These are phyloP conservation scores for Holocentrus rufus DNA, from an alignment of 2,797 vertebrate species.

Conservation along the genomic window DNA sequence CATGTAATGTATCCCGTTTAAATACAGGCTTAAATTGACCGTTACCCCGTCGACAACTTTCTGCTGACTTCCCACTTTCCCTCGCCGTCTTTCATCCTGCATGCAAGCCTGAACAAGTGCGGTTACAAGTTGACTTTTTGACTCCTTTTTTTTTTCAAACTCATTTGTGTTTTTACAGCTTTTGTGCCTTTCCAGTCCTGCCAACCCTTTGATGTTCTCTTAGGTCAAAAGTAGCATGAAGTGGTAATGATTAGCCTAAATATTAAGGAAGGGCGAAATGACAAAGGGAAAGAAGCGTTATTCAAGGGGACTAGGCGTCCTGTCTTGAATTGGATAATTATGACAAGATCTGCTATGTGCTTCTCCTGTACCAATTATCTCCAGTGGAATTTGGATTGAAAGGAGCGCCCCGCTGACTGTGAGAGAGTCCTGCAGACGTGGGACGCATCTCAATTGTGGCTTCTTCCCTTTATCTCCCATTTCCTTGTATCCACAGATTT, in stretches of 20 bases:
- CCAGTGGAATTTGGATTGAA: conserved; percentile 23
- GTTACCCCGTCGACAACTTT: conserved; percentile 19
- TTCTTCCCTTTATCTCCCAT: conserved; percentile 19
- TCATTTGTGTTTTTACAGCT: conserved; percentile 9
- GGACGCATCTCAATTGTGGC: conserved; percentile 11
- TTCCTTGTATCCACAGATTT: conserved; percentile 32
- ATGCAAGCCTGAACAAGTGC: conserved; percentile 41
- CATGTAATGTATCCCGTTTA: conserved; percentile 36
- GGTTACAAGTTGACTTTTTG: conserved; percentile 29
- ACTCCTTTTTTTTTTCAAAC: conserved; percentile 11
- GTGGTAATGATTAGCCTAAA: neutral
- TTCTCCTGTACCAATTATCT: conserved; percentile 50
- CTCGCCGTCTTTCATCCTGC: conserved; percentile 21
- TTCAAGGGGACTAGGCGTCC: conserved; percentile 5
- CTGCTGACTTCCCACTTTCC: conserved; percentile 58
- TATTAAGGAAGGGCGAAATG: neutral
- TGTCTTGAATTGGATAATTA: neutral
- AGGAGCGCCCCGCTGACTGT: conserved; percentile 18
- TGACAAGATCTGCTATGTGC: neutral
- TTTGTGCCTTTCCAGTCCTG: neutral
- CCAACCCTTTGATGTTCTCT: conserved; percentile 29
- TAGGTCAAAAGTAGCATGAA: conserved; percentile 25
- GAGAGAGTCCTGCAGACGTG: conserved; percentile 30
- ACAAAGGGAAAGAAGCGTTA: conserved; percentile 2
- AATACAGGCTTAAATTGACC: neutral